Evolutionary conservation across 2,113 vertebrate genomes (phyloP), one percentile per base, ranked within the genome.

Genomic region (Lepisosteus osseus): DNA sequence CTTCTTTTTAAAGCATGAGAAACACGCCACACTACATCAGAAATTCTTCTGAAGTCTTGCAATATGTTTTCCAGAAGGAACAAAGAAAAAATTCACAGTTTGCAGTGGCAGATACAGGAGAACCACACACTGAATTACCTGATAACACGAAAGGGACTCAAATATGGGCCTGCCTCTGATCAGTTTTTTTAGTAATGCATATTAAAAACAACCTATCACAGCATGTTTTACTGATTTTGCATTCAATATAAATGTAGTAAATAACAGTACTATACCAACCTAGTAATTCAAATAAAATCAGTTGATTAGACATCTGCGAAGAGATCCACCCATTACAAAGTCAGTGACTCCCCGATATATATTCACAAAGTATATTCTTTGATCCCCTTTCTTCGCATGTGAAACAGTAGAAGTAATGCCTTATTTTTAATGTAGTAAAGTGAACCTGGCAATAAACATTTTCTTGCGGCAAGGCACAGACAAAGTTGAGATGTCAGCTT

Each of bases 121-220:
- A 74, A 47, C 59, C 17, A 47, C 14, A 67, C 40, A 14, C 3
- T 14, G 9, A 65, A 72, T 72, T 61, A 72, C 71, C 63, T 67
- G 71, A 72, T 64, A 66, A 54, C 63, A 66, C 64, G 67, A 42
- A 72, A 88, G 90, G 89, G 91, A 92, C 91, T 91, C 90, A 89
- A 88, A 88, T 88, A 90, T 88, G 86, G 88, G 91, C 84, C 84
- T 81, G 76, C 83, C 87, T 83, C 55, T 54, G 75, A 79, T 83
- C 72, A 84, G 76, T 67, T 89, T 83, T 68, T 87, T 78, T 78
- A 84, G 81, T 79, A 83, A 82, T 81, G 83, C 84, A 82, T 80
- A 86, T 88, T 85, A 79, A 72, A 80, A 43, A 59, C 43, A 47
- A 17, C 11, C 17, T 54, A 79, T 81, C 74, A 73, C 70, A 73